Evolutionary conservation across 2,888 invertebrate genomes (phyloP).

Genomic region (Ophion slaviceki): DNA sequence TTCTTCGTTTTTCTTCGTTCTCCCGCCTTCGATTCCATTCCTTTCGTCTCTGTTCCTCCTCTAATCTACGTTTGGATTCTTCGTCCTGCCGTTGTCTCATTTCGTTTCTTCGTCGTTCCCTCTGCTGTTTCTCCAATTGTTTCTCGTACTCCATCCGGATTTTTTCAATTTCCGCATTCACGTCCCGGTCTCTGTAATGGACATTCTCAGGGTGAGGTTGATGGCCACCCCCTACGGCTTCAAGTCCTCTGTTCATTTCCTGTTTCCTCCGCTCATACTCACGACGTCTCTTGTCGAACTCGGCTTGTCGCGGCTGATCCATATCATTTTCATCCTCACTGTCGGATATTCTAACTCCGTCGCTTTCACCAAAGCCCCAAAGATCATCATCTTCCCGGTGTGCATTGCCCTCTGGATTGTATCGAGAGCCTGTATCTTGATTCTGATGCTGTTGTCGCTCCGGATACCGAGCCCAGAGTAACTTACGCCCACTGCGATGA

Average conservation of each 20-base stretch:
- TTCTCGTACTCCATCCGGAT: slow-evolving; percentile 66
- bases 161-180: slow-evolving; percentile 62
- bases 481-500: slow-evolving; percentile 62
- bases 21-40: slow-evolving; percentile 62
- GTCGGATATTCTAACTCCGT: slow-evolving; percentile 71
- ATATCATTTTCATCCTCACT: slow-evolving; percentile 62
- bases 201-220: slow-evolving; percentile 17
- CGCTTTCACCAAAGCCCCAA: slow-evolving; percentile 79
- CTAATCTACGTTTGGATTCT: slow-evolving; percentile 36
- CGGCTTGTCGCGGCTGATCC: slow-evolving; percentile 52
- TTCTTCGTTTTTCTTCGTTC: slow-evolving; percentile 62
- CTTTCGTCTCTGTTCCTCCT: slow-evolving; percentile 45
- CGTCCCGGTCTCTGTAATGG: slow-evolving; percentile 32
- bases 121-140: slow-evolving; percentile 37
- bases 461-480: slow-evolving; percentile 66
- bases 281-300: slow-evolving; percentile 64
- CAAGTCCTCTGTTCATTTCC: slow-evolving; percentile 60
- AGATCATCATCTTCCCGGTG: slow-evolving; percentile 51
- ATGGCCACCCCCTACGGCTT: background rate
- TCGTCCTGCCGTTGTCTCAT: slow-evolving; percentile 30
- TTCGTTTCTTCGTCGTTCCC: slow-evolving; percentile 50
- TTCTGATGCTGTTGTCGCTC: slow-evolving; percentile 33
- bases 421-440: slow-evolving; percentile 30
- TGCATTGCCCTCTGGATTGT: background rate
- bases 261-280: slow-evolving; percentile 66